A percentile compares a stretch with the other conserved stretches of the same genome.
These are phyloP conservation scores for Sepiola atlantica DNA, from an alignment of 2,888 invertebrate species.

Conservation along the genomic window DNA sequence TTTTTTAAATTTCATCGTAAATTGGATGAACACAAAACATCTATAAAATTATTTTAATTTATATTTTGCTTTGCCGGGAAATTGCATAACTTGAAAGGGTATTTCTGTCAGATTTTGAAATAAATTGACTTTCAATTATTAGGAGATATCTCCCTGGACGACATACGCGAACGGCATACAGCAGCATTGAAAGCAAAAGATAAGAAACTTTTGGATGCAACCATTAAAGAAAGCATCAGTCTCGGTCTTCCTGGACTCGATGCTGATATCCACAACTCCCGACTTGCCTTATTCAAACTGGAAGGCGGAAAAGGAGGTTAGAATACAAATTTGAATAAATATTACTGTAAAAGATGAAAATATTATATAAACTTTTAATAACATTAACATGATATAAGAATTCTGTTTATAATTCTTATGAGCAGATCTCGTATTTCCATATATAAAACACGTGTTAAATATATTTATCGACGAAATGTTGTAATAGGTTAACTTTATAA, in stretches of 20 bases:
- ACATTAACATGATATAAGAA: too few species aligned
- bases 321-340: neutral
- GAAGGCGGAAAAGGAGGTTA: slow-evolving; percentile 35
- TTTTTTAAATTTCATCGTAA: too few species aligned
- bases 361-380: too few species aligned
- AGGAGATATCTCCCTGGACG: neutral
- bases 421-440: neutral
- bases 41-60: too few species aligned
- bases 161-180: neutral
- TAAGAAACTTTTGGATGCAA: neutral
- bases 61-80: too few species aligned
- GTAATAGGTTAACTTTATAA: too few species aligned
- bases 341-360: neutral
- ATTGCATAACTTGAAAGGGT: too few species aligned
- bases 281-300: neutral
- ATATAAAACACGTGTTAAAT: too few species aligned
- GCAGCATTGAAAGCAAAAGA: neutral
- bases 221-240: neutral
- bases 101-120: too few species aligned
- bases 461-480: too few species aligned
- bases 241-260: neutral
- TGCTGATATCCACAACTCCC: neutral
- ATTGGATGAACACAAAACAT: too few species aligned
- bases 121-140: neutral
- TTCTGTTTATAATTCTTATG: neutral